These are phyloP conservation scores for Notothenia coriiceps DNA, from an alignment of 2,113 vertebrate species.

Conservation along the genomic window DNA sequence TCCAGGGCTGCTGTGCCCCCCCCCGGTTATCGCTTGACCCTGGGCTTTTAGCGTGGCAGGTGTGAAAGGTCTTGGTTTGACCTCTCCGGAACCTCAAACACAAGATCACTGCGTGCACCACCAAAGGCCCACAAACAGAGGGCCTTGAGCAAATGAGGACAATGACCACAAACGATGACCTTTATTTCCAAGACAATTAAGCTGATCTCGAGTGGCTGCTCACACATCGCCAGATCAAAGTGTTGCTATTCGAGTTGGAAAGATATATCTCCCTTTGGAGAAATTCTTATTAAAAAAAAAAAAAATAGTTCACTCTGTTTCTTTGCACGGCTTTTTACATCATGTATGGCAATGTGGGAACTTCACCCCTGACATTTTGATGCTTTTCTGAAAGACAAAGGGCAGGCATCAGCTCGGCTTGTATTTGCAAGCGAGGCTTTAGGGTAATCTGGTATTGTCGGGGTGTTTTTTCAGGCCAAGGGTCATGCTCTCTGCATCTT, in stretches of 20 bases:
- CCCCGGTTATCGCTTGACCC: slow-evolving; percentile 72
- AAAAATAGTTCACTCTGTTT: slow-evolving; percentile 5
- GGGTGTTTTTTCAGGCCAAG: slow-evolving; percentile 54
- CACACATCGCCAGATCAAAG: slow-evolving; percentile 34
- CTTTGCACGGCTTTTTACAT: not conserved
- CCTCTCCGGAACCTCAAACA: slow-evolving; percentile 69
- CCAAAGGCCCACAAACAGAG: slow-evolving; percentile 41
- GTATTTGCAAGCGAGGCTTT: slow-evolving; percentile 49
- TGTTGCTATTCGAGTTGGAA: not conserved
- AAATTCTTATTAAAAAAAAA: no score
- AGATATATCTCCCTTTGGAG: not conserved
- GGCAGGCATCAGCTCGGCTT: slow-evolving; percentile 29
- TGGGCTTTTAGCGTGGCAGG: slow-evolving; percentile 35
- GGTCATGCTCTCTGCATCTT: slow-evolving; percentile 79
- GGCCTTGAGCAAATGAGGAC: slow-evolving; percentile 59
- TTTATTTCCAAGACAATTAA: slow-evolving; percentile 56
- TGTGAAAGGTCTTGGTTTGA: slow-evolving; percentile 74
- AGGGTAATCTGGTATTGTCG: slow-evolving; percentile 58
- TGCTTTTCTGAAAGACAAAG: slow-evolving; percentile 50
- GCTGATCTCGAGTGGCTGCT: slow-evolving; percentile 16
- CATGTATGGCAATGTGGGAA: not conserved
- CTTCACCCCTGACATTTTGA: slow-evolving; percentile 18
- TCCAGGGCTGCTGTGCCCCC: slow-evolving; percentile 42
- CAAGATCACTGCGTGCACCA: slow-evolving; percentile 58
- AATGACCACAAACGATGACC: slow-evolving; percentile 53